Percentiles rank a stretch among this genome's conserved stretches.
phyloP scores from a whole-genome alignment of 2,113 vertebrate species.

The Marmota flaviventris region DNA sequence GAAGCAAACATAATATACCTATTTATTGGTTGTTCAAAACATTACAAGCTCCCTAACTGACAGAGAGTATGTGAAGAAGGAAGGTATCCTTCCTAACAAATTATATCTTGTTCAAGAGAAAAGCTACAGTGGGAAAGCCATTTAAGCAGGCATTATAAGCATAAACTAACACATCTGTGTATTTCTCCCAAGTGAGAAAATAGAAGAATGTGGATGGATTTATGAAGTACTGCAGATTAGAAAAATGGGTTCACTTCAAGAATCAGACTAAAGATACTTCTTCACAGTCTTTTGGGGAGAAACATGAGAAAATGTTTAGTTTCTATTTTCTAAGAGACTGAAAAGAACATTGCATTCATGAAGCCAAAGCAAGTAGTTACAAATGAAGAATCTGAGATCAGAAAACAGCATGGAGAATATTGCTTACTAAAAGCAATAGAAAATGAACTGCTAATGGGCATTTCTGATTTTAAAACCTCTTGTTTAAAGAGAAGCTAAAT shows the following conservation, averaged over 20 bases:
- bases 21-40: too few relatives aligned
- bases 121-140: background rate
- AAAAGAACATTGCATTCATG: background rate
- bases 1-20: background rate
- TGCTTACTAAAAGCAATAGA: background rate
- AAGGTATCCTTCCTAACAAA: background rate
- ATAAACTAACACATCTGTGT: background rate
- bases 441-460: background rate
- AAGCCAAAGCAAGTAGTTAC: background rate
- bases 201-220: background rate
- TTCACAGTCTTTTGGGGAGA: background rate
- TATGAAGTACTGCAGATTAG: background rate
- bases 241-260: background rate
- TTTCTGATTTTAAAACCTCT: background rate
- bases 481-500: background rate
- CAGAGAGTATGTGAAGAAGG: background rate
- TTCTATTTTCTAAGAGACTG: constrained; percentile 3
- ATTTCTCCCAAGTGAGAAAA: constrained; percentile 9
- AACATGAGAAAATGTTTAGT: background rate
- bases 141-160: background rate
- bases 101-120: background rate
- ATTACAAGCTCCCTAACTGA: background rate
- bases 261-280: background rate
- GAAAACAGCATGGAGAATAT: constrained; percentile 7
- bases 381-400: constrained; percentile 34